phyloP scores from a whole-genome alignment of 53 echinoderm and acorn worm genomes.

The Temnopleurus reevesii region DNA sequence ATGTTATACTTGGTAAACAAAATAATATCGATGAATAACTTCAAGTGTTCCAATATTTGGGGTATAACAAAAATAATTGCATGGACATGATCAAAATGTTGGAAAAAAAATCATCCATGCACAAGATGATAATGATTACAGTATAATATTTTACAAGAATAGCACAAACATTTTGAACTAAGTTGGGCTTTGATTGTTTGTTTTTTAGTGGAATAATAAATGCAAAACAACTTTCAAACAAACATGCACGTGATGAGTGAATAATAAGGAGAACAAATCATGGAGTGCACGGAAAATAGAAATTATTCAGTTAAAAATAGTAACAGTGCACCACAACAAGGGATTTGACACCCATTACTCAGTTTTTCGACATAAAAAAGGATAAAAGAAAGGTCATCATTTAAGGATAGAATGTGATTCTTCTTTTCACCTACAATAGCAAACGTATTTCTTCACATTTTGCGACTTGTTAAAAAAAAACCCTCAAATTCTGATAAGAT shows the following conservation, averaged over 20 bases:
- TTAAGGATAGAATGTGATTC: too few species aligned
- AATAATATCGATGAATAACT: too few species aligned
- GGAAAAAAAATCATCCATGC: conserved; percentile 41
- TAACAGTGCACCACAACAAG: conserved; percentile 14
- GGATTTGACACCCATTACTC: not conserved
- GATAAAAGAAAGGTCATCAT: not conserved
- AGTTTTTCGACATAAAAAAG: not conserved
- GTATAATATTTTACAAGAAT: conserved; percentile 36
- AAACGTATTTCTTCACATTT: too few species aligned
- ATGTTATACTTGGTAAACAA: too few species aligned
- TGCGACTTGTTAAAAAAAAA: too few species aligned
- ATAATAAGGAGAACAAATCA: not conserved
- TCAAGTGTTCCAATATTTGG: not conserved
- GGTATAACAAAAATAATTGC: not conserved
- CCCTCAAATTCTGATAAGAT: too few species aligned
- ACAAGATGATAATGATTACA: not conserved
- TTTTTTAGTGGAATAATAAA: conserved; percentile 42
- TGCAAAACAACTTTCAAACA: conserved; percentile 57
- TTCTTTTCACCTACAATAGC: too few species aligned
- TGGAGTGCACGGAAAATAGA: conserved; percentile 1
- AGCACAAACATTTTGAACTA: conserved; percentile 50
- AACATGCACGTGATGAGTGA: conserved; percentile 32
- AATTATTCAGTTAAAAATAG: not conserved
- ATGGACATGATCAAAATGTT: conserved; percentile 31
- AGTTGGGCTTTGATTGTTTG: conserved; percentile 7